phyloP scores from a whole-genome alignment of 2,113 vertebrate species.

The Eurypyga helias region DNA sequence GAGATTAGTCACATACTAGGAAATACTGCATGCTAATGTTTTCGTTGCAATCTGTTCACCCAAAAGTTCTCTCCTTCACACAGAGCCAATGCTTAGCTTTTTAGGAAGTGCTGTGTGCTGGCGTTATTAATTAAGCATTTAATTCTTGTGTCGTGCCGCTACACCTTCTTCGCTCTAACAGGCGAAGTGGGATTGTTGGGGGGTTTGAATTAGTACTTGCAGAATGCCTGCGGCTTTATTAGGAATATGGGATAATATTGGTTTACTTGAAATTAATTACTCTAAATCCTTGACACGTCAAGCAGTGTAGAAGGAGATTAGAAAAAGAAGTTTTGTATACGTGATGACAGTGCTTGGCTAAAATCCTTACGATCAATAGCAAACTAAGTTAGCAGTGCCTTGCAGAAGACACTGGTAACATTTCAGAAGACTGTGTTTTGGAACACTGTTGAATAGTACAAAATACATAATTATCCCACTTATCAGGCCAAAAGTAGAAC shows the following conservation, averaged over 20 bases:
- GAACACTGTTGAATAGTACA: not conserved
- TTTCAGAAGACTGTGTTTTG: not conserved
- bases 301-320: not conserved
- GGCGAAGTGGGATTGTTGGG: not conserved
- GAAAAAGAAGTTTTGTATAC: not conserved
- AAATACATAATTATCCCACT: not conserved
- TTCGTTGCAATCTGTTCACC: conserved; percentile 53
- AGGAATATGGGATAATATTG: conserved; percentile 18
- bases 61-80: conserved; percentile 43
- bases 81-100: conserved; percentile 20
- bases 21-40: conserved; percentile 18
- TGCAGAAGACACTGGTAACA: not conserved
- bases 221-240: conserved; percentile 1
- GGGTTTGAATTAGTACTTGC: not conserved
- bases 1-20: conserved; percentile 48
- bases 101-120: not conserved
- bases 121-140: conserved; percentile 23
- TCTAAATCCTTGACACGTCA: conserved; percentile 13
- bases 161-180: not conserved
- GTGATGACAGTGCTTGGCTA: not conserved
- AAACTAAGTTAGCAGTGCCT: not conserved
- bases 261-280: conserved; percentile 49
- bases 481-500: not conserved
- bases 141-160: not conserved
- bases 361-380: not conserved